Evolutionary conservation across 2,888 invertebrate species (phyloP).

Genomic region (Elgonia sp.): DNA sequence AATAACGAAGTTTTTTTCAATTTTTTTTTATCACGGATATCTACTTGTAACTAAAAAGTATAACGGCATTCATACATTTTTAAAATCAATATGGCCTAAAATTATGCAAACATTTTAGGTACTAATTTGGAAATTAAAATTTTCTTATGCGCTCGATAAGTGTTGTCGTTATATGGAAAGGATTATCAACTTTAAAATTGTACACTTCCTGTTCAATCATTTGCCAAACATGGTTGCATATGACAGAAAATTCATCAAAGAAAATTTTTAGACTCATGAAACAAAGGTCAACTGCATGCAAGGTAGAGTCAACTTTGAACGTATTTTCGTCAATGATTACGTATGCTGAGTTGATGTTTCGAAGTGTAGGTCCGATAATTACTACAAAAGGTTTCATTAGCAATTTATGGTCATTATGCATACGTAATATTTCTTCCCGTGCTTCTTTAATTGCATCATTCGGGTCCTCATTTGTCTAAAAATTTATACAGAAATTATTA

Average conservation of each 20-base stretch:
- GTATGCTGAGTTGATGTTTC: conserved; percentile 42
- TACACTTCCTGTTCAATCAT: conserved; percentile 51
- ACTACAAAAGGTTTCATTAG: conserved; percentile 46
- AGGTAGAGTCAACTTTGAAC: conserved; percentile 35
- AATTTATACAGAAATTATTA: conserved; percentile 2
- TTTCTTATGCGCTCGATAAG: conserved; percentile 6
- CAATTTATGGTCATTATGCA: conserved; percentile 45
- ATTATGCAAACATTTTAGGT: too few species aligned
- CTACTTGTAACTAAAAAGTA: too few species aligned
- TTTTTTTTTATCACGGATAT: too few species aligned
- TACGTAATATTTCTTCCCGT: not conserved
- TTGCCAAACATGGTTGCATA: conserved; percentile 69
- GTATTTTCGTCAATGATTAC: conserved; percentile 21
- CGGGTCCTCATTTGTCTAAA: conserved; percentile 26
- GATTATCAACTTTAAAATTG: conserved; percentile 12
- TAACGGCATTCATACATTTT: too few species aligned
- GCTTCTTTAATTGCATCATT: conserved; percentile 1
- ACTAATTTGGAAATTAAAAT: not conserved
- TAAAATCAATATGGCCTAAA: too few species aligned
- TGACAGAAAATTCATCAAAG: conserved; percentile 21
- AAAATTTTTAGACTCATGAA: conserved; percentile 54
- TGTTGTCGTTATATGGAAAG: conserved; percentile 23
- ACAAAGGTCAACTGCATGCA: conserved; percentile 62
- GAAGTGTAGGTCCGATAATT: conserved; percentile 57
- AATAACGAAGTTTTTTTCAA: too few species aligned